phyloP scores from a whole-genome alignment of 2,113 vertebrate genomes.

The Neopipo cinnamomea region DNA sequence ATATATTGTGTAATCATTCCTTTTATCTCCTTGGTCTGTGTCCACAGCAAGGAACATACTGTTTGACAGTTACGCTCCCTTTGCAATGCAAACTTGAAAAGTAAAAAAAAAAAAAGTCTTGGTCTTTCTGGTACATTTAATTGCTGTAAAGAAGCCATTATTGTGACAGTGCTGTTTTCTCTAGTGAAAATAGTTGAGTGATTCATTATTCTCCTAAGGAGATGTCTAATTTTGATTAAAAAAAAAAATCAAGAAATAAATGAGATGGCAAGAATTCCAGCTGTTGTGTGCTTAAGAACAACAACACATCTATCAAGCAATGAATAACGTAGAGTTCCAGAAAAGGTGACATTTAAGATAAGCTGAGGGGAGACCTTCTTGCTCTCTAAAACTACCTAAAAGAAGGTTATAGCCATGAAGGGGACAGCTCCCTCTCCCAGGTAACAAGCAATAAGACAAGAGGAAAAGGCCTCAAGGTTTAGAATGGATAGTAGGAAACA shows the following conservation, averaged over 20 bases:
- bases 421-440: background rate
- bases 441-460: background rate
- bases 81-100: background rate
- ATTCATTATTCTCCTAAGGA: background rate
- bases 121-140: background rate
- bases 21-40: background rate
- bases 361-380: background rate
- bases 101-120: background rate
- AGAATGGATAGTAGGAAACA: background rate
- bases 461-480: background rate
- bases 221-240: background rate
- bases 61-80: background rate
- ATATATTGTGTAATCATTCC: background rate
- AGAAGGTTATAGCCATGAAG: background rate
- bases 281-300: background rate
- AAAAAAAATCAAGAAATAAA: background rate
- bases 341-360: background rate
- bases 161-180: background rate
- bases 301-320: background rate
- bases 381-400: background rate
- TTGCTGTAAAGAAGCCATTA: background rate
- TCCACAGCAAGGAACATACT: background rate
- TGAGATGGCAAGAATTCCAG: background rate
- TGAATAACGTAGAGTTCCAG: background rate
- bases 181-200: background rate